Conservation (phyloP, 2,888 invertebrate species). For the Sialis fuliginosa region DNA sequence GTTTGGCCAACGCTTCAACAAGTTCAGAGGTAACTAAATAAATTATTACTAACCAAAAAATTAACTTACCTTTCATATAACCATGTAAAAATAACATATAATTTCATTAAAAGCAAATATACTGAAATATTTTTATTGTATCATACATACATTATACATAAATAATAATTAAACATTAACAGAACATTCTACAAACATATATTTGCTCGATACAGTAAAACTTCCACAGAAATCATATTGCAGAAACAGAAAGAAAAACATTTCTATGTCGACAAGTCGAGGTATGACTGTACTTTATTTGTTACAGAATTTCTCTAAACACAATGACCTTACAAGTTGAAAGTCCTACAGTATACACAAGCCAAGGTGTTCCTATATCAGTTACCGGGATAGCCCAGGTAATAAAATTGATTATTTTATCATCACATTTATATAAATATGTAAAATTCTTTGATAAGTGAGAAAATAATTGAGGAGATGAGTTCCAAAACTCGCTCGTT, state of each 20-base stretch:
- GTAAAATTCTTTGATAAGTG: no score
- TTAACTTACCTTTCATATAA: not conserved
- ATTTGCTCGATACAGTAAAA: no score
- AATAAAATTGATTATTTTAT: no score
- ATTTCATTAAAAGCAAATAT: no score
- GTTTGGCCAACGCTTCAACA: slow-evolving; percentile 88
- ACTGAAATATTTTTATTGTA: not conserved
- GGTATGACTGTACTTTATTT: slow-evolving; percentile 3
- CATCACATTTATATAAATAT: no score
- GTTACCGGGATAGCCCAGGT: slow-evolving; percentile 97
- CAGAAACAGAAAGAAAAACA: no score
- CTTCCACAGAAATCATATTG: no score
- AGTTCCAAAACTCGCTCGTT: no score
- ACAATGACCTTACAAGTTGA: slow-evolving; percentile 96
- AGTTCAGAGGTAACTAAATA: slow-evolving; percentile 45
- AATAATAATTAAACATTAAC: not conserved
- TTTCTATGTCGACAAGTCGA: no score
- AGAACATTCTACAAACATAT: no score
- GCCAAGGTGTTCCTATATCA: slow-evolving; percentile 91
- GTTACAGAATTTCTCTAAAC: slow-evolving; percentile 74
- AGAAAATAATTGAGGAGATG: no score
- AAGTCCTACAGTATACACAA: slow-evolving; percentile 89
- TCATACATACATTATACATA: not conserved
- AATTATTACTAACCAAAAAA: slow-evolving; percentile 10
- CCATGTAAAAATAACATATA: not conserved